Evolutionary conservation across 1,140 invertebrate genomes (phyloP).

Genomic region (Homalodisca vitripennis): DNA sequence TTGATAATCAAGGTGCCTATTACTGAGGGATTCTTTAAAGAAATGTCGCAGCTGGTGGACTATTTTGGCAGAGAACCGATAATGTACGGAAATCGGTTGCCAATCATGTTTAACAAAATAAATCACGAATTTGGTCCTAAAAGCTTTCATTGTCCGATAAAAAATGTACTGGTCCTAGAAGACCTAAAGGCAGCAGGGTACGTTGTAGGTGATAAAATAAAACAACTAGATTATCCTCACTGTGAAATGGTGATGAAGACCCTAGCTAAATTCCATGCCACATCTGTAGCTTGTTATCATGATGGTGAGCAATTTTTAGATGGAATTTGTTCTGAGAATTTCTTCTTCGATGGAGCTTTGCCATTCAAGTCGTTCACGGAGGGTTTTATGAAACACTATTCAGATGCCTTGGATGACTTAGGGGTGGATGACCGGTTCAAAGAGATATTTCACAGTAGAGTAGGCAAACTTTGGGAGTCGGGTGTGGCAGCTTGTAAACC

Average conservation of each 20-base stretch:
- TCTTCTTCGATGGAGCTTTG: not conserved
- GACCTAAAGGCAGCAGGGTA: slow-evolving; percentile 1
- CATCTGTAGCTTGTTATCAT: not conserved
- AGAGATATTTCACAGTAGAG: not conserved
- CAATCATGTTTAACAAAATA: not conserved
- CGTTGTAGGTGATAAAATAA: not conserved
- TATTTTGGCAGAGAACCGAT: slow-evolving; percentile 47
- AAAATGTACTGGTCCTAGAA: not conserved
- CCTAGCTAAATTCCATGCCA: slow-evolving; percentile 12
- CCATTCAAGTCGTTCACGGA: not conserved
- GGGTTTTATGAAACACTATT: too few species aligned
- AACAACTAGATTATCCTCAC: slow-evolving; percentile 2
- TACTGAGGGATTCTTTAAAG: slow-evolving; percentile 41
- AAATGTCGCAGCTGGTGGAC: slow-evolving; percentile 47
- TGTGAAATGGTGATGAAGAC: not conserved
- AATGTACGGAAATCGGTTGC: not conserved
- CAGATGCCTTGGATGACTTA: not conserved
- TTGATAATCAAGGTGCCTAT: not conserved
- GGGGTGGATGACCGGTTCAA: not conserved
- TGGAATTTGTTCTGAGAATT: not conserved
- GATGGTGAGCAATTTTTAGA: not conserved
- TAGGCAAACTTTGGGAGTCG: not conserved
- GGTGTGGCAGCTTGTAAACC: not conserved
- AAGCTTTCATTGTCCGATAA: not conserved
- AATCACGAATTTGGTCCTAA: slow-evolving; percentile 3